Evolutionary conservation across 2,888 invertebrate species (phyloP).

Genomic region (Tigriopus californicus): DNA sequence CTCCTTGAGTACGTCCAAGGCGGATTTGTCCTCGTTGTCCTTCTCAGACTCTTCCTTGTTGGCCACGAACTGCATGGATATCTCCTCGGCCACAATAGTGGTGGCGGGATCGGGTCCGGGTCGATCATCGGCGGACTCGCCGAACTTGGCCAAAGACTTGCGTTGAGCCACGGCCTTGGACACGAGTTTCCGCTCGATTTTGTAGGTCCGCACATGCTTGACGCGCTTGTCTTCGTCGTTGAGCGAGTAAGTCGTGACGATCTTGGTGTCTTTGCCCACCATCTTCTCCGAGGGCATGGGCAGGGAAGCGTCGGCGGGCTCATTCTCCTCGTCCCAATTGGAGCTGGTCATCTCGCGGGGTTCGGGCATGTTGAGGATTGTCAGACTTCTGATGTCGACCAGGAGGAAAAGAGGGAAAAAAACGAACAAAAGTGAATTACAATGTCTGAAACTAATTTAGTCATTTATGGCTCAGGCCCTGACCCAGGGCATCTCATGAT

Average conservation of each 20-base stretch:
- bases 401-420: too few species aligned
- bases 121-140: slow-evolving; percentile 69
- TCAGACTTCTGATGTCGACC: too few species aligned
- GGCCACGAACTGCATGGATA: slow-evolving; percentile 78
- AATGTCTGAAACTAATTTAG: too few species aligned
- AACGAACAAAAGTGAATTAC: too few species aligned
- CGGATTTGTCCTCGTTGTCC: slow-evolving; percentile 49
- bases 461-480: too few species aligned
- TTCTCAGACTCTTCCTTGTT: slow-evolving; percentile 73
- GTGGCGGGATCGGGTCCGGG: slow-evolving; percentile 98
- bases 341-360: not conserved
- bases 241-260: slow-evolving; percentile 76
- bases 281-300: slow-evolving; percentile 43
- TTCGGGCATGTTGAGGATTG: too few species aligned
- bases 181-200: slow-evolving; percentile 64
- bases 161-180: slow-evolving; percentile 67
- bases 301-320: not conserved
- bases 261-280: slow-evolving; percentile 54
- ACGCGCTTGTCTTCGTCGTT: slow-evolving; percentile 71
- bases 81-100: slow-evolving; percentile 86
- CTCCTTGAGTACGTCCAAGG: slow-evolving; percentile 62
- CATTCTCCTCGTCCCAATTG: not conserved
- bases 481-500: too few species aligned
- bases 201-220: slow-evolving; percentile 54
- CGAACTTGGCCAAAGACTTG: slow-evolving; percentile 91